Percentiles rank a stretch among this genome's conserved stretches.
phyloP scores from a whole-genome alignment of 2,888 invertebrate genomes.

The Eulithis testata region DNA sequence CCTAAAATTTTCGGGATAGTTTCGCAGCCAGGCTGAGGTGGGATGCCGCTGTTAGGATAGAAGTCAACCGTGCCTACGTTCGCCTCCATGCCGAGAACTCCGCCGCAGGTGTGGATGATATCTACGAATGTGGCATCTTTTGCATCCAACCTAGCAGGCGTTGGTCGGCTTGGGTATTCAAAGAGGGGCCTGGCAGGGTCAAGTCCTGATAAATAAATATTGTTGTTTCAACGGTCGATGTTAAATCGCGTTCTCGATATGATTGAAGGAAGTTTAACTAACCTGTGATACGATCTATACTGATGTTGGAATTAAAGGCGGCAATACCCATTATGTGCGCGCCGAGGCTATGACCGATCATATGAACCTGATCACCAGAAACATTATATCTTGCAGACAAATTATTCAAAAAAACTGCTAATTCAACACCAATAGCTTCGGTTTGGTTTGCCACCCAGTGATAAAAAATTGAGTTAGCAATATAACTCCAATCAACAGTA shows the following conservation, averaged over 20 bases:
- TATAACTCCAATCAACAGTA: conserved; percentile 68
- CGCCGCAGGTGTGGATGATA: conserved; percentile 88
- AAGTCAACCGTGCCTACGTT: conserved; percentile 88
- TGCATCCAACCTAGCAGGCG: conserved; percentile 82
- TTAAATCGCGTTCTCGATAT: neutral
- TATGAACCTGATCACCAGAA: conserved; percentile 54
- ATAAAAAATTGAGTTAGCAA: conserved; percentile 58
- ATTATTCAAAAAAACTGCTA: conserved; percentile 54
- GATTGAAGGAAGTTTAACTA: conserved; percentile 10
- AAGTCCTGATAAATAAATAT: conserved; percentile 72
- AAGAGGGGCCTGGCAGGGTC: conserved; percentile 89
- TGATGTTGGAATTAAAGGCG: conserved; percentile 47
- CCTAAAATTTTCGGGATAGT: conserved; percentile 65
- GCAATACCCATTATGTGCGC: conserved; percentile 69
- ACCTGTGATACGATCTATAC: conserved; percentile 59
- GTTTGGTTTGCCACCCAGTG: conserved; percentile 59
- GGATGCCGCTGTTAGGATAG: conserved; percentile 88
- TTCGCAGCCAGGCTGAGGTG: conserved; percentile 87
- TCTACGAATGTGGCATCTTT: conserved; percentile 87
- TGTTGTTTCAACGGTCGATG: neutral
- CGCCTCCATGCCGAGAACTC: conserved; percentile 85
- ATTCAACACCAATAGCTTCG: conserved; percentile 47
- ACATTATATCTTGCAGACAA: conserved; percentile 50
- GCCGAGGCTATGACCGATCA: conserved; percentile 67
- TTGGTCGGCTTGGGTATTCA: conserved; percentile 80